These are phyloP conservation scores for Lepidurus arcticus DNA, from an alignment of 1,140 invertebrate species.

Conservation along the genomic window DNA sequence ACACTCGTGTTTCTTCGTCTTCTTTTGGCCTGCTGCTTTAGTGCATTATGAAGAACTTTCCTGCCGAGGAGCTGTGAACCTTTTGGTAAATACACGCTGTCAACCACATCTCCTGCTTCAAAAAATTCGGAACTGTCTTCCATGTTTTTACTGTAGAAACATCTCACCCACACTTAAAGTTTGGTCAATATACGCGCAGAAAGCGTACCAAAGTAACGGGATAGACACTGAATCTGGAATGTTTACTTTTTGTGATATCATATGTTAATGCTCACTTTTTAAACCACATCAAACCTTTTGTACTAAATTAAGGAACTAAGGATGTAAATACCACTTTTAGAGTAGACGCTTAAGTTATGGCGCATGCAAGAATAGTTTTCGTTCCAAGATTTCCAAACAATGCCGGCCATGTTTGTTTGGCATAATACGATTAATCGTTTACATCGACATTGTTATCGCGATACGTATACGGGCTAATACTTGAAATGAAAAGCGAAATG, in stretches of 20 bases:
- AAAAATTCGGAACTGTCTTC: constrained; percentile 4
- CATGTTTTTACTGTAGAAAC: neutral
- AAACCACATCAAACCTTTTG: too few species aligned
- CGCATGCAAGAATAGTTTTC: neutral
- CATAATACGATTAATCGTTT: neutral
- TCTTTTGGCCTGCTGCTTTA: constrained; percentile 70
- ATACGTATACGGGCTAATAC: neutral
- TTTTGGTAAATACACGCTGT: neutral
- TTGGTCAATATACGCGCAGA: neutral
- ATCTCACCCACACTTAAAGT: neutral
- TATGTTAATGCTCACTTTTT: too few species aligned
- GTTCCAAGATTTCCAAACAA: constrained; percentile 5
- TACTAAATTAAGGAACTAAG: too few species aligned
- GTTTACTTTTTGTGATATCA: neutral
- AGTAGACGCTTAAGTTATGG: neutral
- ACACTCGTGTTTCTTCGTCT: constrained; percentile 68
- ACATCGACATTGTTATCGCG: neutral
- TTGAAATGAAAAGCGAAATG: too few species aligned
- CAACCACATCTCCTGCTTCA: neutral
- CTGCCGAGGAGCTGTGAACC: constrained; percentile 45
- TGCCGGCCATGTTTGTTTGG: constrained; percentile 14
- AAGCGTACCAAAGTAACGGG: neutral
- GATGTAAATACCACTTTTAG: neutral
- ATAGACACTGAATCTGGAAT: neutral
- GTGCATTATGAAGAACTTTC: constrained; percentile 61